phyloP scores from a whole-genome alignment of 2,888 invertebrate species.

The Yponomeuta plumbellus region DNA sequence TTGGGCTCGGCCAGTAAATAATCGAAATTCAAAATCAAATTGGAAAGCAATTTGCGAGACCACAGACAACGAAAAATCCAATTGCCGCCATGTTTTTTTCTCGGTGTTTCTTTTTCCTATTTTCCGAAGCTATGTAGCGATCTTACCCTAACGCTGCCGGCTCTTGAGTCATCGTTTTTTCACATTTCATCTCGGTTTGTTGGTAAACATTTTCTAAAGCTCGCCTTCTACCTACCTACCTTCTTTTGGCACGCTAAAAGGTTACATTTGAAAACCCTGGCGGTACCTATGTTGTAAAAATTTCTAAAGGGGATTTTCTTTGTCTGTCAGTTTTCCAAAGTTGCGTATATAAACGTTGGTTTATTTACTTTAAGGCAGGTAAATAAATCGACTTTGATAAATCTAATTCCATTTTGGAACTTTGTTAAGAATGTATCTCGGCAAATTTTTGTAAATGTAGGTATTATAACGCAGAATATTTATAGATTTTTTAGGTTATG shows the following conservation, averaged over 20 bases:
- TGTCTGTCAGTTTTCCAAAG: neutral
- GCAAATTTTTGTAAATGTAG: too few species aligned
- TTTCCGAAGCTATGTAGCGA: slow-evolving; percentile 67
- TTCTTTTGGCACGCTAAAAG: neutral
- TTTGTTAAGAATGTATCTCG: too few species aligned
- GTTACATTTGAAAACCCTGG: neutral
- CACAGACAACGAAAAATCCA: slow-evolving; percentile 72
- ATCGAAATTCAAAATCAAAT: slow-evolving; percentile 67
- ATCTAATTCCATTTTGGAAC: too few species aligned
- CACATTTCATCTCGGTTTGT: slow-evolving; percentile 65
- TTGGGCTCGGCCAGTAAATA: slow-evolving; percentile 19
- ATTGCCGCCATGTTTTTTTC: slow-evolving; percentile 66
- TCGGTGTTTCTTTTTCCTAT: slow-evolving; percentile 49
- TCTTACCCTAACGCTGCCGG: slow-evolving; percentile 68
- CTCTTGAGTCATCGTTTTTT: slow-evolving; percentile 71
- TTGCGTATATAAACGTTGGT: neutral
- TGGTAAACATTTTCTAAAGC: slow-evolving; percentile 58
- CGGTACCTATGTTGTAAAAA: neutral
- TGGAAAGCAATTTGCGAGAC: slow-evolving; percentile 69
- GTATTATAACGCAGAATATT: too few species aligned
- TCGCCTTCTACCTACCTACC: neutral
- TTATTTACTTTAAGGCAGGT: too few species aligned
- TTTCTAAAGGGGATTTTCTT: neutral
- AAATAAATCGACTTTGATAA: too few species aligned
- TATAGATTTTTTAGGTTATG: too few species aligned